Evolutionary conservation across 1,140 invertebrate genomes (phyloP).

Genomic region (Gryllus bimaculatus): DNA sequence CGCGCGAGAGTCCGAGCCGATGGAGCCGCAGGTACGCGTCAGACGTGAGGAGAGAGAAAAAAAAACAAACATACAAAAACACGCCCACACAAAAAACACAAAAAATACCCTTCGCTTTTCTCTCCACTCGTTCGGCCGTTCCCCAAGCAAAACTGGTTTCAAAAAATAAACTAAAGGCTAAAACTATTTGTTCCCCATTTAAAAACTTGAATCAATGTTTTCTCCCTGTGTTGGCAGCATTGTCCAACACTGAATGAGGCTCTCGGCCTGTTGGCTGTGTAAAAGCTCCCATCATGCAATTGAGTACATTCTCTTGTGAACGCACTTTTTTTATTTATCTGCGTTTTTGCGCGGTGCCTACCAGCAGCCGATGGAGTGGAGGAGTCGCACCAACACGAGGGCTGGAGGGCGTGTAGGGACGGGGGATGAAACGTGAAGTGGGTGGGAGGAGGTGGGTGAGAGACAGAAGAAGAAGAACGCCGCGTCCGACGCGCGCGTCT

Average conservation of each 20-base stretch:
- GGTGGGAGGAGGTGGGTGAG: too few relatives aligned
- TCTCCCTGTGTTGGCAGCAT: not conserved
- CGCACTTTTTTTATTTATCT: not conserved
- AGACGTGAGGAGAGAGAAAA: too few relatives aligned
- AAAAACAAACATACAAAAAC: not conserved
- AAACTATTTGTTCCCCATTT: not conserved
- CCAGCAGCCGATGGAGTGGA: too few relatives aligned
- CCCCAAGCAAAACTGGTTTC: not conserved
- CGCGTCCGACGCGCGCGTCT: too few relatives aligned
- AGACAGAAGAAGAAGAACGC: too few relatives aligned
- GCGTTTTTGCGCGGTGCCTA: not conserved
- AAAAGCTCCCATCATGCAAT: not conserved
- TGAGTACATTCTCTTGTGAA: not conserved
- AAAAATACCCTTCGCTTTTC: not conserved
- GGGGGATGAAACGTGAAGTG: too few relatives aligned
- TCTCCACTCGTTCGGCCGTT: not conserved
- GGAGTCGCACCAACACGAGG: too few relatives aligned
- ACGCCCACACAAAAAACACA: not conserved
- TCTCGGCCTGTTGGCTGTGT: not conserved
- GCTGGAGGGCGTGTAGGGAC: too few relatives aligned
- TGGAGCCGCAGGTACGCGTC: too few relatives aligned
- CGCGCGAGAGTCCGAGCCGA: too few relatives aligned
- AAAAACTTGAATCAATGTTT: conserved; percentile 1
- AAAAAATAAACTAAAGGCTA: not conserved
- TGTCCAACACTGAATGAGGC: not conserved